Evolutionary conservation across 1,140 invertebrate species (phyloP).

Genomic region (Pissodes strobi): DNA sequence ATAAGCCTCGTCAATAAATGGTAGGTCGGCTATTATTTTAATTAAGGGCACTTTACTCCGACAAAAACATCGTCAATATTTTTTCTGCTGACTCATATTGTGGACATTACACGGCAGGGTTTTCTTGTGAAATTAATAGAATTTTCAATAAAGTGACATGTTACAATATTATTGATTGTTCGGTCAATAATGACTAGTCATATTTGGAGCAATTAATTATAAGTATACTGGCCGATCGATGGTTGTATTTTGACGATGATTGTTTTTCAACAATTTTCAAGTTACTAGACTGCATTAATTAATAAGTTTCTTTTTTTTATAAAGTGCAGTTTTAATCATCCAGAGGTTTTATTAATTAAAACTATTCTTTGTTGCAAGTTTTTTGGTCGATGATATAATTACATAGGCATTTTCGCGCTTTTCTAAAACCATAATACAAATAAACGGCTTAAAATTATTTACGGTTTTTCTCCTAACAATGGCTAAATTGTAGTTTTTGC

Average conservation of each 20-base stretch:
- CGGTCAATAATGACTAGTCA: conserved; percentile 20
- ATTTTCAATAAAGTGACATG: conserved; percentile 27
- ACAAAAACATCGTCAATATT: conserved; percentile 27
- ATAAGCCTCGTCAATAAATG: no score
- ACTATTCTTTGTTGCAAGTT: no score
- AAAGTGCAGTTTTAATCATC: no score
- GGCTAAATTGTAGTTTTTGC: no score
- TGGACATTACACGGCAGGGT: conserved; percentile 29
- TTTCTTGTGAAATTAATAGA: conserved; percentile 31
- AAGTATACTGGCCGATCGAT: no score
- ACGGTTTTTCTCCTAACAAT: no score
- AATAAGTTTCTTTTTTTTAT: no score
- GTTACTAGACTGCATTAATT: not conserved
- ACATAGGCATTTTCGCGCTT: no score
- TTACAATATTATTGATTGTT: conserved; percentile 30
- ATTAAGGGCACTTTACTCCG: not conserved
- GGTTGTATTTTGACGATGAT: conserved; percentile 4
- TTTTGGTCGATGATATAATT: no score
- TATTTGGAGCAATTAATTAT: conserved; percentile 19
- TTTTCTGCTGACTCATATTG: conserved; percentile 18
- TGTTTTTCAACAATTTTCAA: conserved; percentile 12
- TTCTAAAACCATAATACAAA: no score
- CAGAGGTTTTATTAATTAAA: no score
- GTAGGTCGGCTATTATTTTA: not conserved
- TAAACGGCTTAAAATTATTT: no score